Evolutionary conservation across 2,888 invertebrate genomes (phyloP), one percentile per base, ranked within the genome.

Genomic region (Xestia rhomboidea): DNA sequence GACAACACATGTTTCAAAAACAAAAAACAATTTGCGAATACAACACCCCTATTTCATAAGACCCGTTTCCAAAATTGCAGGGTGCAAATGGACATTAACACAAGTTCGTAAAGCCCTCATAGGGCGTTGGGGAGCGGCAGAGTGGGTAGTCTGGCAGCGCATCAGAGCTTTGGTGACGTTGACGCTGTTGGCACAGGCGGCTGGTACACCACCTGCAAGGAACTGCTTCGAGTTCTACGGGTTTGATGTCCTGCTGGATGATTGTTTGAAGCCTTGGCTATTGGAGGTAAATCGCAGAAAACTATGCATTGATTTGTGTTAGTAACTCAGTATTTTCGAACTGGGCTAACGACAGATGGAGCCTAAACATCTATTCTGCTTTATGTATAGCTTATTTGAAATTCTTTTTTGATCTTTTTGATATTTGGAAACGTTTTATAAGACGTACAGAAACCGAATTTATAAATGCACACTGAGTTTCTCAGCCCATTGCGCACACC

Each of bases 201-300:
- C 97, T 41, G 97, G 97, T 49, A 97, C 98, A 18, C 98, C 98
- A 0, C 97, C 97, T 15, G 97, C 98, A 0, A 97, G 97, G 49
- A 98, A 98, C 94, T 98, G 98, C 93, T 98, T 98, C 93, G 99
- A 99, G 93, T 98, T 99, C 91, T 99, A 99, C 91, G 99, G 99
- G 2, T 99, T 99, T 92, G 99, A 99, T 93, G 98, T 99, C 64
- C 95, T 99, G 67, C 97, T 99, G 1, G 99, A 99, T 91, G 97
- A 98, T 67, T 97, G 97, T 74, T 94, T 99, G 83, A 98, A 98
- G 85, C 99, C 99, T 0, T 99, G 99, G 99, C 96, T 99, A 30
- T 95, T 99, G 75, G 99, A 99, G 97, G 99, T 99, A 81, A 83
- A 74, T 60, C 1, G 30, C 2, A 44, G 3, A 41, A 60, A 41